These are phyloP conservation scores for Alethe diademata DNA, from an alignment of 2,113 vertebrate species.

Conservation along the genomic window DNA sequence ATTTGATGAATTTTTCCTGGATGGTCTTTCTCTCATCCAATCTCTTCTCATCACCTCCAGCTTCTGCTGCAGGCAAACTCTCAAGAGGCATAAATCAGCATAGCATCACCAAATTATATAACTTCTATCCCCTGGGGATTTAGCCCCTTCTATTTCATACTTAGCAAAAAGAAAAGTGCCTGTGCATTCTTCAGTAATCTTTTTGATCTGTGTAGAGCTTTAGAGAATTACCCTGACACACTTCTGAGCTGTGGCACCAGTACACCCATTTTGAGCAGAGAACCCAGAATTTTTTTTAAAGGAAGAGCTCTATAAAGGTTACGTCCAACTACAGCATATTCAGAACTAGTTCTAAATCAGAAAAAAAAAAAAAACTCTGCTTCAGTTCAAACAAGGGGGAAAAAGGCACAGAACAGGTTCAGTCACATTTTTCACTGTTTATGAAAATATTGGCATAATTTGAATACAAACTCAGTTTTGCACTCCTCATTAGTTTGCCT, in stretches of 20 bases:
- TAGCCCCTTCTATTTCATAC: constrained; percentile 15
- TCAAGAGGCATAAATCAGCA: constrained; percentile 52
- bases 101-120: constrained; percentile 20
- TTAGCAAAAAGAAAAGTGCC: background rate
- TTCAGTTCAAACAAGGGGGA: background rate
- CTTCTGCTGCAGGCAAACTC: constrained; percentile 53
- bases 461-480: background rate
- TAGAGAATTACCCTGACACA: background rate
- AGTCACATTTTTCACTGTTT: background rate
- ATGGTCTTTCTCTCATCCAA: constrained; percentile 48
- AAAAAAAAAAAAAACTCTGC: background rate
- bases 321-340: background rate
- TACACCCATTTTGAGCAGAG: background rate
- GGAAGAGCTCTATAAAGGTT: background rate
- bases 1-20: constrained; percentile 58
- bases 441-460: background rate
- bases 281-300: background rate
- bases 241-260: background rate
- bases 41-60: constrained; percentile 57
- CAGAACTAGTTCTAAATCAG: background rate
- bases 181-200: background rate
- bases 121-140: background rate
- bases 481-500: background rate
- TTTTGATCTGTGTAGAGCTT: background rate
- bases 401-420: background rate